A percentile compares a stretch with the other conserved stretches of the same genome.
Evolutionary conservation across 1,140 invertebrate species (phyloP).

Genomic region (Andricus grossulariae): DNA sequence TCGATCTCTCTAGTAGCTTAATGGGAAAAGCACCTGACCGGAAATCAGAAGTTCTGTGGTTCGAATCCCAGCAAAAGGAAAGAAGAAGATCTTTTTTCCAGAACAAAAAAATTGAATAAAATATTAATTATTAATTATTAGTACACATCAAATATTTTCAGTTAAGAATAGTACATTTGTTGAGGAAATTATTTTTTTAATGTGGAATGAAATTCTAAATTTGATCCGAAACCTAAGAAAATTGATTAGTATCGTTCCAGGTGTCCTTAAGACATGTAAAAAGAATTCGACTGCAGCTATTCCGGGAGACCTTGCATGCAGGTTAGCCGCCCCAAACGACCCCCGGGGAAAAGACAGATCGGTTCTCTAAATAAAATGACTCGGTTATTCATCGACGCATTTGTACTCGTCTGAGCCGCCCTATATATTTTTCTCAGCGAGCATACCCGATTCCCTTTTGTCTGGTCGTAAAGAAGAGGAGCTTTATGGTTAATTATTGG

Average conservation of each 20-base stretch:
- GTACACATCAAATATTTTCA: too few species aligned
- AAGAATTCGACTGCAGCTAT: constrained; percentile 62
- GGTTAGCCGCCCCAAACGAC: constrained; percentile 57
- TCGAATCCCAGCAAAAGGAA: too few species aligned
- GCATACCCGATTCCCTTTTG: constrained; percentile 51
- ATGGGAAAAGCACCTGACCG: too few species aligned
- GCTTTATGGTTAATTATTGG: constrained; percentile 24
- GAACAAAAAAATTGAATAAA: too few species aligned
- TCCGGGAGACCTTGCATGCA: constrained; percentile 62
- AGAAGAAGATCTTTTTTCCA: too few species aligned
- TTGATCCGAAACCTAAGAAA: background rate
- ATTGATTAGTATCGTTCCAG: constrained; percentile 24
- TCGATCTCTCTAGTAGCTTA: too few species aligned
- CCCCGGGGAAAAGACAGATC: constrained; percentile 70
- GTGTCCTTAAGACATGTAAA: constrained; percentile 57
- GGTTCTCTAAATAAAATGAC: constrained; percentile 76
- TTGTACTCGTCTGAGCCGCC: constrained; percentile 69
- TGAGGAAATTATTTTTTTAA: too few species aligned
- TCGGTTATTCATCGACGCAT: constrained; percentile 75
- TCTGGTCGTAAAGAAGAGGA: constrained; percentile 49
- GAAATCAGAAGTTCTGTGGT: too few species aligned
- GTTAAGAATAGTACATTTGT: too few species aligned
- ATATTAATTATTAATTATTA: too few species aligned
- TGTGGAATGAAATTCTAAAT: too few species aligned
- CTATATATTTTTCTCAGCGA: constrained; percentile 58